phyloP scores from a whole-genome alignment of 2,888 invertebrate species.

The Tholera decimalis region DNA sequence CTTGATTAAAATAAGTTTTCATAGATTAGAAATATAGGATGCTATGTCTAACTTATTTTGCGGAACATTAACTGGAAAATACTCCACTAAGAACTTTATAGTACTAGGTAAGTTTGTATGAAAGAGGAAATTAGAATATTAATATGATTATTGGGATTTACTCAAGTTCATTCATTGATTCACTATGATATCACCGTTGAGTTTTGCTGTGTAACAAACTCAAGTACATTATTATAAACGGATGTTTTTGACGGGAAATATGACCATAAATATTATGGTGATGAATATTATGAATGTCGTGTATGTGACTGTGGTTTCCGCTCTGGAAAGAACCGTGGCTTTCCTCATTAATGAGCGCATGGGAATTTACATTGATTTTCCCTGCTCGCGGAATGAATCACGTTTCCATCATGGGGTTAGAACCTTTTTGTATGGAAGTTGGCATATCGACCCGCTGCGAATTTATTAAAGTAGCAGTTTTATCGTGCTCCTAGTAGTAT shows the following conservation, averaged over 20 bases:
- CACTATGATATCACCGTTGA: constrained; percentile 23
- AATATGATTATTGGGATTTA: constrained; percentile 28
- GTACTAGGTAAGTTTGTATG: not conserved
- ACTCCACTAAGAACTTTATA: not conserved
- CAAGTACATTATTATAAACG: not conserved
- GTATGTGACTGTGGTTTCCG: constrained; percentile 22
- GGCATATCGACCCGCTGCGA: too few relatives aligned
- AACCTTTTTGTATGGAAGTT: too few relatives aligned
- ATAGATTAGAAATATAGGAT: not conserved
- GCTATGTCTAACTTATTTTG: not conserved
- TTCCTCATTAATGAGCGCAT: not conserved
- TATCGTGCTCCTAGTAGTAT: too few relatives aligned
- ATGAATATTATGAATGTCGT: not conserved
- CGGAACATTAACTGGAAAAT: constrained; percentile 13
- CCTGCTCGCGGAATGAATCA: not conserved
- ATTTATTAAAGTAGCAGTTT: too few relatives aligned
- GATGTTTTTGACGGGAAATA: constrained; percentile 19
- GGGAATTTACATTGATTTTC: constrained; percentile 19
- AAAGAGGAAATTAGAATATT: constrained; percentile 10
- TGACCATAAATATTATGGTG: constrained; percentile 1
- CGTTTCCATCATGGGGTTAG: too few relatives aligned
- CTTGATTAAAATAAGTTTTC: not conserved
- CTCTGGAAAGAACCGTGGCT: not conserved
- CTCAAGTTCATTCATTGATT: constrained; percentile 29
- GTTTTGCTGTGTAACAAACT: constrained; percentile 13